These are phyloP conservation scores for Perca fluviatilis DNA, from an alignment of 2,113 vertebrate species.

Conservation along the genomic window DNA sequence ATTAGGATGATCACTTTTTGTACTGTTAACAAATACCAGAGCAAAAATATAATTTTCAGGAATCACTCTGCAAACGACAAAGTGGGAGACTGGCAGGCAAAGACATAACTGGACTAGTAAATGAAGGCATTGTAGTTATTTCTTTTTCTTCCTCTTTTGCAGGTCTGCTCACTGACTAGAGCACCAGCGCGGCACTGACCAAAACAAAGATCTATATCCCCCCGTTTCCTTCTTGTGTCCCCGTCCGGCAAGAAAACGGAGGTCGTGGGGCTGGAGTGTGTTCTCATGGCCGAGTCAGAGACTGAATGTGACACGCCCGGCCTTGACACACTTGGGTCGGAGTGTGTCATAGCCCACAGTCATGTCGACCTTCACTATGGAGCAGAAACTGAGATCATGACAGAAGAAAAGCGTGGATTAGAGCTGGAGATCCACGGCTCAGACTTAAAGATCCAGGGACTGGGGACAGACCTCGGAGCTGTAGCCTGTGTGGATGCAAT, in stretches of 20 bases:
- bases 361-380: slow-evolving; percentile 88
- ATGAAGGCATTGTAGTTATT: background rate
- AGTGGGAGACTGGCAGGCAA: background rate
- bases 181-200: slow-evolving; percentile 11
- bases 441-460: slow-evolving; percentile 83
- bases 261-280: slow-evolving; percentile 88
- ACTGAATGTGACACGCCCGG: slow-evolving; percentile 89
- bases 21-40: background rate
- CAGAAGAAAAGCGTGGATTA: slow-evolving; percentile 84
- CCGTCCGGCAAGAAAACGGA: slow-evolving; percentile 83
- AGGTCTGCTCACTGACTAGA: slow-evolving; percentile 66
- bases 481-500: slow-evolving; percentile 85
- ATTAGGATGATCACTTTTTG: background rate
- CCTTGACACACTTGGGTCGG: slow-evolving; percentile 88
- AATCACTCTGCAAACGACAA: background rate
- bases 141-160: slow-evolving; percentile 16
- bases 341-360: slow-evolving; percentile 89
- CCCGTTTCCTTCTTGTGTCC: slow-evolving; percentile 67
- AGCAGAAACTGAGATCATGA: slow-evolving; percentile 87
- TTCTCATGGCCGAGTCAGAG: slow-evolving; percentile 89
- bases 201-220: slow-evolving; percentile 16
- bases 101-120: background rate
- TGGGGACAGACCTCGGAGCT: slow-evolving; percentile 79
- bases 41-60: background rate
- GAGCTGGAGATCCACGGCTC: slow-evolving; percentile 85